A percentile compares a stretch with the other conserved stretches of the same genome.
phyloP scores from a whole-genome alignment of 2,888 invertebrate species.

The Sarcophaga caerulescens region DNA sequence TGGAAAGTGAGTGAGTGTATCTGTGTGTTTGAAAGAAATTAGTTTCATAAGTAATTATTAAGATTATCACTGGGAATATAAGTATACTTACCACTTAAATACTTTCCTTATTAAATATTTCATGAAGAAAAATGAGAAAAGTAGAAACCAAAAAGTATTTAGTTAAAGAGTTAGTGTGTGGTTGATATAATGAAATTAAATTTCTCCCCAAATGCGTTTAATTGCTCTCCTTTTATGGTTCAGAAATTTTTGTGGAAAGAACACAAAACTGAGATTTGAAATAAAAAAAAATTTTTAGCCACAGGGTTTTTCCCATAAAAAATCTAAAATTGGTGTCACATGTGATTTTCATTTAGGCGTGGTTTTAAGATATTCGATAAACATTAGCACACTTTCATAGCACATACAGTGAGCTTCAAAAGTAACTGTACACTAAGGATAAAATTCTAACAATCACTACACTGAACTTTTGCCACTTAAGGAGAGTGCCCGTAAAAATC shows the following conservation, averaged over 20 bases:
- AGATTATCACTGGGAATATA: constrained; percentile 68
- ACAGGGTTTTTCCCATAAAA: constrained; percentile 42
- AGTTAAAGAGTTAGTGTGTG: constrained; percentile 19
- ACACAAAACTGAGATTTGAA: constrained; percentile 41
- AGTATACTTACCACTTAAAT: background rate
- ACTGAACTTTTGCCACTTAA: too few species aligned
- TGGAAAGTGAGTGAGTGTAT: background rate
- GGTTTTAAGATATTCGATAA: background rate
- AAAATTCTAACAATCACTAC: too few species aligned
- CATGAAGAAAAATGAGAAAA: background rate
- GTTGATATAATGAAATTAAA: constrained; percentile 65
- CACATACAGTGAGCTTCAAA: too few species aligned
- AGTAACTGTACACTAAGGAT: too few species aligned
- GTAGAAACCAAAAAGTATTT: background rate
- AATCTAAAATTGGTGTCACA: background rate
- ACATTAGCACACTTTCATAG: constrained; percentile 6
- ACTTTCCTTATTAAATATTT: background rate
- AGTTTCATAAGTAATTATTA: constrained; percentile 79
- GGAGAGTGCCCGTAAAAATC: too few species aligned
- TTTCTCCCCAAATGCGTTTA: constrained; percentile 63
- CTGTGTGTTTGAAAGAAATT: constrained; percentile 73
- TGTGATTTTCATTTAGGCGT: background rate
- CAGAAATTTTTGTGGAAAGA: constrained; percentile 7
- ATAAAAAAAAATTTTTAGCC: background rate
- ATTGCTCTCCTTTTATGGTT: constrained; percentile 49